Evolutionary conservation across 1,140 invertebrate genomes (phyloP), one percentile per base, ranked within the genome.

Genomic region (Metaphire vulgaris): DNA sequence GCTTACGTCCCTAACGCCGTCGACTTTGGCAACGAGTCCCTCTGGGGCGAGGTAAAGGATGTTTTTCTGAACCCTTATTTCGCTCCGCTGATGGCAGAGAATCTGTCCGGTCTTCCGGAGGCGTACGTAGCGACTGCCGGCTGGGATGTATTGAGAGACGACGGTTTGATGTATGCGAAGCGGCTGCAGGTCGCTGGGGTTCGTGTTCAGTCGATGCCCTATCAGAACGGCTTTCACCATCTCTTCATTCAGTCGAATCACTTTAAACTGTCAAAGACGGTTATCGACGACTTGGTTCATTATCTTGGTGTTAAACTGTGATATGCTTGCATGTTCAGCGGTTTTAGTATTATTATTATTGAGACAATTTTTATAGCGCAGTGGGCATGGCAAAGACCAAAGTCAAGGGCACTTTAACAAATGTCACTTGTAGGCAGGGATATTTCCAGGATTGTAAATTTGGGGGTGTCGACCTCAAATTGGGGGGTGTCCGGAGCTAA

Each of bases 141-240:
- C 12, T 76, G 41, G n/a, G 79, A 79, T 65, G 74, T 79, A 14
- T 34, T 79, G 14, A 56, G 77, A 33, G 79, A 78, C n/a, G 79
- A 79, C 2, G 75, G 34, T 29, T 12, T 76, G 33, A 67, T 78
- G 66, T 79, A 79, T 65, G 77, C 65, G 6, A 75, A 79, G 41
- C 41, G 41, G 26, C 41, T 73, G 30, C 14, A 2, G 30, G 34
- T 16, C 6, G 12, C 28, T 6, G 72, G 72, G 56, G 41, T 56
- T n/a, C 32, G 26, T 15, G 34, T 41, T 2, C 28, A 73, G 30
- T 26, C 32, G n/a, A 29, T 33, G n/a, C 33, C 33, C 30, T 73
- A 73, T 29, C 16, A 73, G 28, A 34, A 34, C 28, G 72, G 31
- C 72, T 73, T 73, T 26, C 72, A 73, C 16, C 32, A 26, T 26